Evolutionary conservation across 2,797 vertebrate species (phyloP).

Genomic region (Hydrolagus colliei): DNA sequence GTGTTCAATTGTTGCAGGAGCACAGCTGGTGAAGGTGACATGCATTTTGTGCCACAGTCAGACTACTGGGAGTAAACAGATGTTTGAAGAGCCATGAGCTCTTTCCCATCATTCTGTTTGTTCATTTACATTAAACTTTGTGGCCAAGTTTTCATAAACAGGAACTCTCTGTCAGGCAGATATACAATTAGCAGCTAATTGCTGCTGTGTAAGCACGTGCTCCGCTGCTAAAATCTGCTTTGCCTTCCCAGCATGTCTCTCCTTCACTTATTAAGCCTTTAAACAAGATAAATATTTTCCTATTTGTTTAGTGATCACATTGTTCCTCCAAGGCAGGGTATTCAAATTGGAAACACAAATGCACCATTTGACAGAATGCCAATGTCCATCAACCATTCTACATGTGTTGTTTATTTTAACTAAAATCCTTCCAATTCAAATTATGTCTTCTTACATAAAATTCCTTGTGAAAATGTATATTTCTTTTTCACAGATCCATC

Average conservation of each 20-base stretch:
- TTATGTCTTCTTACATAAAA: neutral
- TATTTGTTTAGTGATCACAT: too few species aligned
- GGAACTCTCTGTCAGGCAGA: neutral
- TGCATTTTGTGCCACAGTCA: conserved; percentile 43
- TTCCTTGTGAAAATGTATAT: neutral
- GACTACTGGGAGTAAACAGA: conserved; percentile 45
- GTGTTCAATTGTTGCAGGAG: conserved; percentile 42
- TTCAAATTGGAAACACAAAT: neutral
- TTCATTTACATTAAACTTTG: neutral
- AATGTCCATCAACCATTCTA: neutral
- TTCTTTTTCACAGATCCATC: neutral
- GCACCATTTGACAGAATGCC: neutral
- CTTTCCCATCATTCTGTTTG: neutral
- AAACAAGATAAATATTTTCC: neutral
- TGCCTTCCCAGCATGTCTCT: neutral
- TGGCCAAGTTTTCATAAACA: neutral
- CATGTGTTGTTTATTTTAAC: neutral
- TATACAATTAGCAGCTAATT: neutral
- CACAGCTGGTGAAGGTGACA: conserved; percentile 47
- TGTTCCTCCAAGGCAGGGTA: neutral
- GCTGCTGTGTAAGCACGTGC: neutral
- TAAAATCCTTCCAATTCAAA: neutral
- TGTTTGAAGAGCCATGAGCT: conserved; percentile 40
- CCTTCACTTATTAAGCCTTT: neutral
- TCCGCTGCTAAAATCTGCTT: neutral